These are phyloP conservation scores for Sebastiscus tertius DNA, from an alignment of 2,797 vertebrate species.

Conservation along the genomic window DNA sequence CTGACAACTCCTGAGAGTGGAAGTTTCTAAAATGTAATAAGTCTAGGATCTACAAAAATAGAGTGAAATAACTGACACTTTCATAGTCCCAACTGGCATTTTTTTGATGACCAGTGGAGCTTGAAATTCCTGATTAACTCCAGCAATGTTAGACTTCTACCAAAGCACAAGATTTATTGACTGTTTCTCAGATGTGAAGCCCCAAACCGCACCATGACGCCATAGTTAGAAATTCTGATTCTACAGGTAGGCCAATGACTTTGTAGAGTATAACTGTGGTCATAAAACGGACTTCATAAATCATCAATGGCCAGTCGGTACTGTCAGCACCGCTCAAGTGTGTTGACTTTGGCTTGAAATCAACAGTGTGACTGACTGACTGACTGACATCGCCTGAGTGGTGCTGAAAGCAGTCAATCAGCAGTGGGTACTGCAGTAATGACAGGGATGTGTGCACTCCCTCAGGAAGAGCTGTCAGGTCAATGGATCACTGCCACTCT, in stretches of 20 bases:
- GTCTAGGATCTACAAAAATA: not conserved
- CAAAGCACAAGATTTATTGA: conserved; percentile 4
- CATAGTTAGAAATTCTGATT: not conserved
- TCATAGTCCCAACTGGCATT: not conserved
- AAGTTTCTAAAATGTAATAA: not conserved
- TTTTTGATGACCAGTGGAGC: not conserved
- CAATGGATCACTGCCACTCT: conserved; percentile 78
- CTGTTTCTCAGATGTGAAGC: not conserved
- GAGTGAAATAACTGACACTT: not conserved
- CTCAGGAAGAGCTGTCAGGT: conserved; percentile 83
- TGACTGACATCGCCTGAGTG: conserved; percentile 63
- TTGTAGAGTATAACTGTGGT: conserved; percentile 29
- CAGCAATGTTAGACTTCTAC: not conserved
- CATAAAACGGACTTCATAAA: conserved; percentile 49
- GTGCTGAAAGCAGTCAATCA: conserved; percentile 81
- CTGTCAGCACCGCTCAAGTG: conserved; percentile 44
- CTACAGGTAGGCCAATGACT: conserved; percentile 46
- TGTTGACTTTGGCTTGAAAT: conserved; percentile 63
- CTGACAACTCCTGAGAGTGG: not conserved
- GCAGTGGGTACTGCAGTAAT: conserved; percentile 67
- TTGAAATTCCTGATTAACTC: not conserved
- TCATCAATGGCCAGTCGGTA: conserved; percentile 36
- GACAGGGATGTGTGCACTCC: conserved; percentile 80
- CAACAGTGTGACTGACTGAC: conserved; percentile 66
- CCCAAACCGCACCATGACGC: not conserved